Evolutionary conservation across 1,140 invertebrate genomes (phyloP), one percentile per base, ranked within the genome.

Genomic region (Aporrectodea caliginosa): DNA sequence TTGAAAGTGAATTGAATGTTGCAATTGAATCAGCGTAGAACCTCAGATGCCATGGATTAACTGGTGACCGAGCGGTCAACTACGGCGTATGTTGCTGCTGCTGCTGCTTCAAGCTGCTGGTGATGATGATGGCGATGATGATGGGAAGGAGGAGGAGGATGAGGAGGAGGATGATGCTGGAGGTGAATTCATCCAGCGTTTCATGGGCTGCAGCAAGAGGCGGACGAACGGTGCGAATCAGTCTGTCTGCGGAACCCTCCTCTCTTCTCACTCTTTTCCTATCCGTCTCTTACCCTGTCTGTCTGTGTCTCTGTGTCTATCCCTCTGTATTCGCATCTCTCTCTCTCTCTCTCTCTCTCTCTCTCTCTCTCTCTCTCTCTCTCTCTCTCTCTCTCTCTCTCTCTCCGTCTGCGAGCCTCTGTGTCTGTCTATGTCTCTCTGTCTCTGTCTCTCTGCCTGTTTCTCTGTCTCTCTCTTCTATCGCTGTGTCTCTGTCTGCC

Each of bases 301-400:
- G n/a, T n/a, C n/a, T n/a, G n/a, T n/a, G 6, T 58, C 43, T 34
- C 69, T 73, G 1, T 31, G 6, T 35, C 73, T 76, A 30, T 75
- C 43, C 43, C 69, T 78, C 69, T 43, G 22, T 35, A 1, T 73
- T 14, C 35, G 22, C 70, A 22, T 78, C 69, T 33, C 31, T 27
- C 35, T 70, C n/a, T 34, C 33, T 72, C 69, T 27, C 72, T 74
- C 34, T 79, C 74, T 71, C 69, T 80, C 72, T 78, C 73, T 74
- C n/a, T 78, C 35, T 78, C 34, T 78, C 68, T 79, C 33, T 78
- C 32, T 78, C 32, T 77, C 30, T 78, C 58, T 82, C 27, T 75
- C 16, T 75, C 35, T 72, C 31, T 70, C 34, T 35, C 68, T 77
- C n/a, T 74, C 33, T 32, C 32, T 35, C 1, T 76, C 31, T 74